Conservation (phyloP, 1,140 invertebrate genomes). For the Dendroctonus valens region DNA sequence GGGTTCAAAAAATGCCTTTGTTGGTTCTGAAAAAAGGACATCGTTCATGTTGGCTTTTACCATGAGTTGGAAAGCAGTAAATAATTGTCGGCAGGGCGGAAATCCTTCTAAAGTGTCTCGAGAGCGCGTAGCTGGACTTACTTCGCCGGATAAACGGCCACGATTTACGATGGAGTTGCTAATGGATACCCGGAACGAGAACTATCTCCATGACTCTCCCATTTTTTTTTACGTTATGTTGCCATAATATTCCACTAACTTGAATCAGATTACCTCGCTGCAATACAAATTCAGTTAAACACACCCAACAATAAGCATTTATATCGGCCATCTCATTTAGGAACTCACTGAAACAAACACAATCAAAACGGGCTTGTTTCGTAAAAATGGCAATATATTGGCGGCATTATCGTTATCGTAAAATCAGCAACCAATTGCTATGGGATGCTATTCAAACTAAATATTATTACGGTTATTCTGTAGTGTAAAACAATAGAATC, state of each 20-base stretch:
- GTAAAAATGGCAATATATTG: slow-evolving; percentile 14
- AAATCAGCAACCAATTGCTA: slow-evolving; percentile 22
- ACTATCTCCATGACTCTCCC: background rate
- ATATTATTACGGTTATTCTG: slow-evolving; percentile 26
- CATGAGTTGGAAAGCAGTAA: no score
- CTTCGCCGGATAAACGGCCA: slow-evolving; percentile 3
- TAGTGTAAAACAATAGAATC: slow-evolving; percentile 27
- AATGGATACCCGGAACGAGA: slow-evolving; percentile 1
- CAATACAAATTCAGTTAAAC: background rate
- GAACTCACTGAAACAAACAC: background rate
- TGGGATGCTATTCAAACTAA: slow-evolving; percentile 17
- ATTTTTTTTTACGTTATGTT: no score
- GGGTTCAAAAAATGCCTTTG: no score
- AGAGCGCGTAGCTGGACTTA: background rate
- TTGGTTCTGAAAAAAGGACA: no score
- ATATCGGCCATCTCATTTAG: background rate
- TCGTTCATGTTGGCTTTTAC: no score
- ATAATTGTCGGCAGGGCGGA: no score
- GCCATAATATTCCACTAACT: no score
- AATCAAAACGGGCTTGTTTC: slow-evolving; percentile 2
- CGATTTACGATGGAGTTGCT: slow-evolving; percentile 2
- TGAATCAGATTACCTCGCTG: no score
- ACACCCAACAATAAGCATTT: background rate
- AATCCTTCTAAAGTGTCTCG: no score
- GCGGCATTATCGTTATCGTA: slow-evolving; percentile 15